These are phyloP conservation scores for Tyrophagus putrescentiae DNA, from an alignment of 1,140 invertebrate species.

Conservation along the genomic window DNA sequence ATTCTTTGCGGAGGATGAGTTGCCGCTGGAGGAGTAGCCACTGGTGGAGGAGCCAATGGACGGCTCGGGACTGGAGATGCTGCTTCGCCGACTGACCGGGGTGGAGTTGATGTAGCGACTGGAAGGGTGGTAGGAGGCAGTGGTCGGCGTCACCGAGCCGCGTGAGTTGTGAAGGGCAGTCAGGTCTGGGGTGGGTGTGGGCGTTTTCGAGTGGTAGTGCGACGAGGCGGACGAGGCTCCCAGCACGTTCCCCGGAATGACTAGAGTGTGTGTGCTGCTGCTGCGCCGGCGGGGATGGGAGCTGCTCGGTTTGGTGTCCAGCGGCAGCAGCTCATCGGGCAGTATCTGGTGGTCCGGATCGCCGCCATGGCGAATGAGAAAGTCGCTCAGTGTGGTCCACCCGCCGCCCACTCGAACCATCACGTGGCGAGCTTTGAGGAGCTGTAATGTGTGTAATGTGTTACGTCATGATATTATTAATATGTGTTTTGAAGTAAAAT, in stretches of 20 bases:
- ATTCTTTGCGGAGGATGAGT: neutral
- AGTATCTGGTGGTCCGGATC: constrained; percentile 21
- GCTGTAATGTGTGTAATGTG: constrained; percentile 42
- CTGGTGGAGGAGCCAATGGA: neutral
- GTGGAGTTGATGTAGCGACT: constrained; percentile 20
- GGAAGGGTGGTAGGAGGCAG: neutral
- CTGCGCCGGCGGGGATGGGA: constrained; percentile 7
- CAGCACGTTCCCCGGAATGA: neutral
- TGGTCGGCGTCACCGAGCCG: neutral
- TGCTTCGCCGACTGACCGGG: constrained; percentile 21
- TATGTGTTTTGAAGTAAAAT: neutral
- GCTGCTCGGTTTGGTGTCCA: constrained; percentile 20
- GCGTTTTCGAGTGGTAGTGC: neutral
- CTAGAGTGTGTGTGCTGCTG: constrained; percentile 10
- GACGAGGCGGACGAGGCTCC: neutral
- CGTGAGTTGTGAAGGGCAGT: no score
- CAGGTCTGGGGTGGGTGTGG: neutral
- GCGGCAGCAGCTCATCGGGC: constrained; percentile 22
- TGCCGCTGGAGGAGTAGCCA: neutral
- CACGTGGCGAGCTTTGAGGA: constrained; percentile 68
- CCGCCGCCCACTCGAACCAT: constrained; percentile 74
- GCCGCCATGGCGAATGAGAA: constrained; percentile 22
- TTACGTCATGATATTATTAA: no score
- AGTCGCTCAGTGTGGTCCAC: constrained; percentile 13
- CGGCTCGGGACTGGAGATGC: constrained; percentile 23